These are phyloP conservation scores for Ophioderma brevispina DNA, from an alignment of 35 echinoderm and acorn worm species.

Conservation along the genomic window DNA sequence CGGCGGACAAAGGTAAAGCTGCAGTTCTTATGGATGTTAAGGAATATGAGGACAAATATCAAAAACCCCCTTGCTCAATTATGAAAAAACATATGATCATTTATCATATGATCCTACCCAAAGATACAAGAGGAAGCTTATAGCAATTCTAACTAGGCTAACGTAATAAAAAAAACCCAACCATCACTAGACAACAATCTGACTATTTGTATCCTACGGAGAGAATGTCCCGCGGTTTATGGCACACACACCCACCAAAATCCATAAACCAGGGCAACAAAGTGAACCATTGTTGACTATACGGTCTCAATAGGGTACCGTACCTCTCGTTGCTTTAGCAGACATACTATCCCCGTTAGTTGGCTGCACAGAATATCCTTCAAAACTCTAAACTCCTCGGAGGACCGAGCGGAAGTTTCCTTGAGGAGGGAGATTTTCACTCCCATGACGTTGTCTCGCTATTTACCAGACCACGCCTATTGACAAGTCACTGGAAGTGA, in stretches of 20 bases:
- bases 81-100: background rate
- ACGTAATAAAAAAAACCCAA: background rate
- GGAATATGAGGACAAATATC: background rate
- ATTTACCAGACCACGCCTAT: conserved; percentile 17
- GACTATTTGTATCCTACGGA: background rate
- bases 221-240: background rate
- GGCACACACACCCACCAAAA: background rate
- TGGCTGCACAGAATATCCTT: background rate
- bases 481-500: background rate
- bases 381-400: background rate
- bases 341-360: background rate
- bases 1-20: background rate
- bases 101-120: background rate
- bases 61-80: background rate
- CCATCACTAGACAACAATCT: background rate
- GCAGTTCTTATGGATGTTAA: background rate
- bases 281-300: background rate
- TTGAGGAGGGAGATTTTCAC: conserved; percentile 1
- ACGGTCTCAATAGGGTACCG: background rate
- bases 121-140: background rate
- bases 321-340: background rate
- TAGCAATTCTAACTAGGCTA: background rate
- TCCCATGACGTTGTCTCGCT: conserved; percentile 37
- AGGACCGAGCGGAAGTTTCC: background rate
- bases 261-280: background rate